Evolutionary conservation across 2,888 invertebrate genomes (phyloP).

Genomic region (Tortricodes alternella): DNA sequence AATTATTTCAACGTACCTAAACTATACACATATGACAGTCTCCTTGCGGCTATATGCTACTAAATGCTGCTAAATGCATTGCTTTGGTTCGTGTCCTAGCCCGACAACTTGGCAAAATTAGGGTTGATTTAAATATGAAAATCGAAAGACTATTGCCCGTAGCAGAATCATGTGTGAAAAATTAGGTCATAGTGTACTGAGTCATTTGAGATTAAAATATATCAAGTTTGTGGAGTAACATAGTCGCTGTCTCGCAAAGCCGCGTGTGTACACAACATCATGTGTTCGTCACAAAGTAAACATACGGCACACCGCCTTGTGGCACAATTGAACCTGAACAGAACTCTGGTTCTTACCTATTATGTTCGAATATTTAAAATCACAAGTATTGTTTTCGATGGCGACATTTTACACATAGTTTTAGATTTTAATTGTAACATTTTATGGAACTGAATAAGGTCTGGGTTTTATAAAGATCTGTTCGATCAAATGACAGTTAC

Average conservation of each 20-base stretch:
- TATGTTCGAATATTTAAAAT: not conserved
- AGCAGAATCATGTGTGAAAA: constrained; percentile 18
- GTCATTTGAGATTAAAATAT: constrained; percentile 17
- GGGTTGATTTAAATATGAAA: too few species aligned
- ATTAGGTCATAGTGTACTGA: constrained; percentile 24
- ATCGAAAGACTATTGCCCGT: constrained; percentile 12
- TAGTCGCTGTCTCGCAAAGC: constrained; percentile 15
- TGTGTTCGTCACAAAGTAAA: constrained; percentile 32
- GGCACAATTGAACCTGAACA: constrained; percentile 30
- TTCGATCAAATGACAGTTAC: too few species aligned
- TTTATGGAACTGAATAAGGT: too few species aligned
- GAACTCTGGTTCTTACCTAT: constrained; percentile 16
- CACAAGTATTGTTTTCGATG: not conserved
- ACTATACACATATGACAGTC: too few species aligned
- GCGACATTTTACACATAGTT: not conserved
- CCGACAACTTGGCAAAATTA: too few species aligned
- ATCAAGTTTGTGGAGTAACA: constrained; percentile 15
- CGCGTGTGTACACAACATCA: constrained; percentile 24
- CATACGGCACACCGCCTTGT: constrained; percentile 16
- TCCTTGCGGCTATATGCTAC: too few species aligned
- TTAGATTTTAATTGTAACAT: not conserved
- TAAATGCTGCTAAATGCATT: too few species aligned
- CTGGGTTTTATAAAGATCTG: too few species aligned
- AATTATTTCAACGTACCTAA: too few species aligned
- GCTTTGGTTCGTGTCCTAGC: too few species aligned